Conservation (phyloP, 1,140 invertebrate species). For the Drosophila rhopaloa region DNA sequence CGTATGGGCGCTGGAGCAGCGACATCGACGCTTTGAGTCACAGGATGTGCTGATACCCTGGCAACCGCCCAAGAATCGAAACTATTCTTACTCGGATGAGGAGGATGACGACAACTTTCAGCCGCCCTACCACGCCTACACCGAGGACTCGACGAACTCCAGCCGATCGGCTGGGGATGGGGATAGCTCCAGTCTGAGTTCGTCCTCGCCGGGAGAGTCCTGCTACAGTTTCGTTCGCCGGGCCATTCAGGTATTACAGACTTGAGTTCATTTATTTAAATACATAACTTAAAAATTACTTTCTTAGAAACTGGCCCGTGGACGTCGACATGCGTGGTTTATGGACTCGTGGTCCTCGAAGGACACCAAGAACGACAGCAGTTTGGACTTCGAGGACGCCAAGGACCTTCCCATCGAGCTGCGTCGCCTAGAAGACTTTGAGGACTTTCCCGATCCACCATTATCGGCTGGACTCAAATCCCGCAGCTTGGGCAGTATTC, state of each 20-base stretch:
- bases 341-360: slow-evolving; percentile 90
- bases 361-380: slow-evolving; percentile 86
- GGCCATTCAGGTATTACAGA: slow-evolving; percentile 90
- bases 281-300: neutral
- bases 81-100: slow-evolving; percentile 71
- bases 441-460: slow-evolving; percentile 85
- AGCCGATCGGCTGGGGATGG: slow-evolving; percentile 84
- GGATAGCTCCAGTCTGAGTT: slow-evolving; percentile 91
- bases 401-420: slow-evolving; percentile 95
- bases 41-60: slow-evolving; percentile 97
- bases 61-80: slow-evolving; percentile 89
- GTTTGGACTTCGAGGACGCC: slow-evolving; percentile 87
- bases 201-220: slow-evolving; percentile 95
- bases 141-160: slow-evolving; percentile 86
- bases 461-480: slow-evolving; percentile 83
- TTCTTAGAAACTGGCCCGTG: slow-evolving; percentile 90
- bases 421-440: slow-evolving; percentile 91
- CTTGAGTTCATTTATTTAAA: neutral
- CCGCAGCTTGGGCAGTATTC: slow-evolving; percentile 91
- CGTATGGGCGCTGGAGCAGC: slow-evolving; percentile 98
- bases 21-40: slow-evolving; percentile 90
- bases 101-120: slow-evolving; percentile 82
- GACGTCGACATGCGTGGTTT: slow-evolving; percentile 90
- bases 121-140: slow-evolving; percentile 89
- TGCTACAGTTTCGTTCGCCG: slow-evolving; percentile 96